phyloP scores from a whole-genome alignment of 2,888 invertebrate species.

The Tinea trinotella region DNA sequence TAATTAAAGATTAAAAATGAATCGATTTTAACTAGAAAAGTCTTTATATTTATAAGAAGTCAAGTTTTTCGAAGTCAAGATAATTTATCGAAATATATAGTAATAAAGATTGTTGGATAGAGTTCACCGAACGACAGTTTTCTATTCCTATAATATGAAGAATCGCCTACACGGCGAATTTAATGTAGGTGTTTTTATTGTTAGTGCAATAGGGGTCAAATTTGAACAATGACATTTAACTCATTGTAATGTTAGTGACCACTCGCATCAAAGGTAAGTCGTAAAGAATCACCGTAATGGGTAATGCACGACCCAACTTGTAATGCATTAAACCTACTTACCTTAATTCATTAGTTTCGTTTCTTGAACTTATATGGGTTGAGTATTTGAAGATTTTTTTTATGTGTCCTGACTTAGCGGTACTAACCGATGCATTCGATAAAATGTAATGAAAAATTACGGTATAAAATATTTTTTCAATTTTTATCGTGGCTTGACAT shows the following conservation, averaged over 20 bases:
- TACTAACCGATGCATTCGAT: no score
- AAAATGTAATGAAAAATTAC: no score
- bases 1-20: no score
- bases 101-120: no score
- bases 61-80: no score
- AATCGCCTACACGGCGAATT: not conserved
- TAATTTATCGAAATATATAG: no score
- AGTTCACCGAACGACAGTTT: not conserved
- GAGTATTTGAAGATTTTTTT: not conserved
- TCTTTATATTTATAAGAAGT: no score
- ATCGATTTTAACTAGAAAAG: no score
- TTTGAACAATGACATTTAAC: not conserved
- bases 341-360: conserved; percentile 24
- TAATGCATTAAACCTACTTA: conserved; percentile 42
- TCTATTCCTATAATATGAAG: not conserved
- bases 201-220: not conserved
- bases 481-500: no score
- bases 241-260: conserved; percentile 6
- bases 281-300: conserved; percentile 51
- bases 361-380: not conserved
- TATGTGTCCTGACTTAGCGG: no score
- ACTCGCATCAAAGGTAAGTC: conserved; percentile 26
- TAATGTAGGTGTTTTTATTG: not conserved
- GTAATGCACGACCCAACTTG: conserved; percentile 47
- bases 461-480: no score